Base-by-base conservation (phyloP, 1,140 invertebrate genomes). In the Cyclina sinensis region DNA sequence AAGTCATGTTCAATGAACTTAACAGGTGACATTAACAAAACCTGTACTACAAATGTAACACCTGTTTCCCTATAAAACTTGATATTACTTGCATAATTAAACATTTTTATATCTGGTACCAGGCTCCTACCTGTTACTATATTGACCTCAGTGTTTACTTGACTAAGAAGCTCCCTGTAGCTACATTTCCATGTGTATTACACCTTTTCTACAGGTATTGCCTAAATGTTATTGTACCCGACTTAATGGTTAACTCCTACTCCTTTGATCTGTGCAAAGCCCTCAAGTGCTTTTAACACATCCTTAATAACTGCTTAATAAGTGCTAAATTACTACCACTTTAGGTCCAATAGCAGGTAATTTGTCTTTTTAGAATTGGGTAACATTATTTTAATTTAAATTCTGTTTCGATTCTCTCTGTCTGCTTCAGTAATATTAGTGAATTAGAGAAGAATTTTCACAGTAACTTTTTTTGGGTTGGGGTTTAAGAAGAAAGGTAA, bases 281-380 rank as follows among this genome's bases (percentile, higher is more conserved):
- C 65, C 32, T 70, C 30, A 37, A 70, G 65, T 70, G 32, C 65
- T 70, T 70, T 70, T 70, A 35, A 70, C 35, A 39, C 35, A 32
- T 37, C n/a, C 3, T 30, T 70, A 70, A 70, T 70, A 70, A 70
- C 65, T 70, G 27, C 65, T 70, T 70, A 70, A 70, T 70, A 70
- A 70, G 32, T 37, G 37, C 65, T 70, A 70, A 70, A 70, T 70
- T 70, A 70, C 35, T 2, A 37, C 32, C 65, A 70, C 65, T 70
- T 70, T 70, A 70, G 32, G 24, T 70, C 14, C 65, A 37, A 18
- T 70, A 37, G 65, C 37, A 32, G 65, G 65, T 32, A 70, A 70
- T 70, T 70, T 70, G 65, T 35, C 32, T 9, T 70, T 70, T 70
- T 39, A 70, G 16, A 37, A 70, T 70, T 35, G 65, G 32, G 65